Evolutionary conservation across 2,113 vertebrate genomes (phyloP).

Genomic region (Puffinus mauretanicus): DNA sequence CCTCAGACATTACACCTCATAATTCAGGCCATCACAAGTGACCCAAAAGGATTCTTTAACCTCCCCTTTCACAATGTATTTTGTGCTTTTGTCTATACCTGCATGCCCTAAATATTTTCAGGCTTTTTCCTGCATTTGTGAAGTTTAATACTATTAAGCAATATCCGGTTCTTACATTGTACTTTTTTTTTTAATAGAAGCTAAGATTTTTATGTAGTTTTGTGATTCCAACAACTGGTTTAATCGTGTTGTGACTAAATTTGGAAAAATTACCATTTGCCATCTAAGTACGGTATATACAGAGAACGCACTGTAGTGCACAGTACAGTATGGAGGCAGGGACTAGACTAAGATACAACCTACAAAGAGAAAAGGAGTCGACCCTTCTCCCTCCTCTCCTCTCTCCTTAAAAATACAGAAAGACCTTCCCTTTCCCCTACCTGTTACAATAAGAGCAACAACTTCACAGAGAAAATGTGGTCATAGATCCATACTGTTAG

Average conservation of each 20-base stretch:
- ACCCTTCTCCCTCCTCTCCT: neutral
- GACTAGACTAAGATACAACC: neutral
- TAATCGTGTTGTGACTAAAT: neutral
- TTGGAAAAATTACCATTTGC: neutral
- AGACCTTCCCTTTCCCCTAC: neutral
- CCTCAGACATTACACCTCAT: neutral
- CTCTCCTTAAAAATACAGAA: neutral
- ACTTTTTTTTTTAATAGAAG: neutral
- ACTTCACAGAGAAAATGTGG: neutral
- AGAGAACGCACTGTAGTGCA: neutral
- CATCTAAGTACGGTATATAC: neutral
- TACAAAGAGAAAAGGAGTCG: neutral
- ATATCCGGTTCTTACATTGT: neutral
- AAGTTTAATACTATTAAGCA: neutral
- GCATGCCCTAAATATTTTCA: neutral
- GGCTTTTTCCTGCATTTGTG: neutral
- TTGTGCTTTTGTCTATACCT: neutral
- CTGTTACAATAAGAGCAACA: neutral
- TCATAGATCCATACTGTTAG: neutral
- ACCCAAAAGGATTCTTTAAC: neutral
- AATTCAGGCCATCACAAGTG: neutral
- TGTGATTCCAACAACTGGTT: neutral
- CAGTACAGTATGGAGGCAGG: neutral
- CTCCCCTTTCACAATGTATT: neutral
- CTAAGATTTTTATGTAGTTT: neutral